Evolutionary conservation across 2,113 vertebrate species (phyloP), one percentile per base, ranked within the genome.

Genomic region (Rhombomys opimus): DNA sequence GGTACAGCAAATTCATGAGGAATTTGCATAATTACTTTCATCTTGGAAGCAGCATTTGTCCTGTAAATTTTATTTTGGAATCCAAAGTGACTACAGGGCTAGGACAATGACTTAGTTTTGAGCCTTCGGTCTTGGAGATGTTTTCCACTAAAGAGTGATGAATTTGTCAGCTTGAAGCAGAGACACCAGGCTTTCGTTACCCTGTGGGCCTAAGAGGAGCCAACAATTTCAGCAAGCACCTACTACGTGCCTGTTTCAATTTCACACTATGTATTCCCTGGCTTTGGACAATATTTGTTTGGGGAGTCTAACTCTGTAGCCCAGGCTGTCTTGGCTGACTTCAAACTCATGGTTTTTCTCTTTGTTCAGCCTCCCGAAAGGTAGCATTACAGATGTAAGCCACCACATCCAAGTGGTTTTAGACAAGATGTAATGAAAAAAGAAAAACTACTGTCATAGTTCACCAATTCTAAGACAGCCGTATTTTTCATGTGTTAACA

Each of bases 391-490:
- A 73, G 22, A 32, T 88, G 3, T 88, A 72, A 73, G 20, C 35
- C 35, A 57, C 35, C 52, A 59, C 68, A 54, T 50, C 35, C 70
- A 52, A 22, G 22, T 92, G 84, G n/a, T 78, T 87, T 94, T 50
- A 54, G 18, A 38, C 6, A 95, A 5, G 23, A 63, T 86, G 86
- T 96, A 96, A 61, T 85, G 61, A 85, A 67, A 82, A 46, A 80
- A 92, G 20, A 46, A 72, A 54, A 88, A 41, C 22, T 54, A 14
- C 25, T 73, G 12, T 46, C 30, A 2, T 22, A 61, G 76, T 65
- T 77, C 27, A 50, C 22, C 38, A 89, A 2, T 72, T 59, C 22
- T 35, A 67, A 85, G 38, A 73, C 35, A 86, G 1, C 10, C 0
- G 7, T 94, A 23, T 73, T 54, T 67, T 77, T 27, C 59, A 52